Evolutionary conservation across 2,113 vertebrate species (phyloP).

Genomic region (Crotalus horridus): DNA sequence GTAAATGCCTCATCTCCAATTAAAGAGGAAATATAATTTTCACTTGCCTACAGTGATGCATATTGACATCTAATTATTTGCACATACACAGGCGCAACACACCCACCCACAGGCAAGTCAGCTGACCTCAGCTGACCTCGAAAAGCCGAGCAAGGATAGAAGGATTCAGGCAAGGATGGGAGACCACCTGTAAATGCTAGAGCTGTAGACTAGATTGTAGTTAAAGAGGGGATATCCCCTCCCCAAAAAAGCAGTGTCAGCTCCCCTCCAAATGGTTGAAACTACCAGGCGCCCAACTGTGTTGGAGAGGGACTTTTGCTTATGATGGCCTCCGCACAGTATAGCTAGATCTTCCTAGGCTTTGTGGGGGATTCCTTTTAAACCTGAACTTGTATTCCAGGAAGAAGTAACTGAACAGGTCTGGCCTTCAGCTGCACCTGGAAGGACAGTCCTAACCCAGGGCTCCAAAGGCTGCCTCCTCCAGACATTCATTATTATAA

Average conservation of each 20-base stretch:
- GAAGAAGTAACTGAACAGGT: not conserved
- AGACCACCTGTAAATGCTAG: not conserved
- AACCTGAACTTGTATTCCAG: not conserved
- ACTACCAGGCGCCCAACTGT: not conserved
- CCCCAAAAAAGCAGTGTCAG: not conserved
- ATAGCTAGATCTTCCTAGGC: not conserved
- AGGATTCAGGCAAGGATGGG: not conserved
- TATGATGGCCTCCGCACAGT: not conserved
- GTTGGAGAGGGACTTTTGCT: not conserved
- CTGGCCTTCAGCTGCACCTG: not conserved
- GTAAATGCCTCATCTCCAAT: not conserved
- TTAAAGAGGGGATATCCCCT: not conserved
- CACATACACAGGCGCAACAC: not conserved
- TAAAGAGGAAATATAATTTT: not conserved
- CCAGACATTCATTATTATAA: not conserved
- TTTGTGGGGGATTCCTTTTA: not conserved
- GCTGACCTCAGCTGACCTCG: not conserved
- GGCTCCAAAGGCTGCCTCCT: not conserved
- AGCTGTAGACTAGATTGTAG: not conserved
- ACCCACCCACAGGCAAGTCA: not conserved
- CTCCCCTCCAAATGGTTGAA: not conserved
- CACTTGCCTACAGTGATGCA: not conserved
- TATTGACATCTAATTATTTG: not conserved
- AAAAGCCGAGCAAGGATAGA: not conserved
- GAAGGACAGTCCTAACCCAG: not conserved